These are phyloP conservation scores for Xiphorhynchus erythropygius DNA, from an alignment of 2,797 vertebrate genomes.

Conservation along the genomic window DNA sequence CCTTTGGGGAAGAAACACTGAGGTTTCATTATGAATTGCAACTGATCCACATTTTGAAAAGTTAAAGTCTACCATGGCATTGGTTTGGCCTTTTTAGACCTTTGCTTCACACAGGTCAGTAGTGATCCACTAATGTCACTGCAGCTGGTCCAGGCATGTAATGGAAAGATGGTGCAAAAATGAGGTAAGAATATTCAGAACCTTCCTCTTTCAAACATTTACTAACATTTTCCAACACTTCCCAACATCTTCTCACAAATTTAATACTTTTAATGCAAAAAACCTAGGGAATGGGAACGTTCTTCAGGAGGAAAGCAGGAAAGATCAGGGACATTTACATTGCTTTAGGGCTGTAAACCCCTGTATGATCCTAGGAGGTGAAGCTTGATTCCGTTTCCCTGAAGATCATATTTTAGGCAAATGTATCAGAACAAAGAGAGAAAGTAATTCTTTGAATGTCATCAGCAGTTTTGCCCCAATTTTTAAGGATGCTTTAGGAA, in stretches of 20 bases:
- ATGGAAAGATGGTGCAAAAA: neutral
- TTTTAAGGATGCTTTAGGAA: neutral
- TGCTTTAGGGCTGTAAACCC: neutral
- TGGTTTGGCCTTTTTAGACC: neutral
- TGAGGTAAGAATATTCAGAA: neutral
- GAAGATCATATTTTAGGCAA: neutral
- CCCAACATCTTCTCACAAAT: neutral
- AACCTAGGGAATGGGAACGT: neutral
- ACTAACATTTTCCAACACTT: neutral
- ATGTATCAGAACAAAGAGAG: neutral
- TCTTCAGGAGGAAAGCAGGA: neutral
- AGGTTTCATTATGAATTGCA: neutral
- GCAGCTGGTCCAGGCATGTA: neutral
- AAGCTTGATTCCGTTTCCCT: neutral
- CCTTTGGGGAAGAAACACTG: neutral
- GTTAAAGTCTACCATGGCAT: neutral
- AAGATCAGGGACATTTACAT: neutral
- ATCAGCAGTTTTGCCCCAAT: neutral
- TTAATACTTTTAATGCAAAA: neutral
- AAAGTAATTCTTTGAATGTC: neutral
- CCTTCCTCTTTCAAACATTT: neutral
- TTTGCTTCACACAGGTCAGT: neutral
- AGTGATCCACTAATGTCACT: neutral
- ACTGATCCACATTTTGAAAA: neutral
- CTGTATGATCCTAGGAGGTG: neutral